Evolutionary conservation across 1,140 invertebrate species (phyloP).

Genomic region (Drosophila pallidifrons): DNA sequence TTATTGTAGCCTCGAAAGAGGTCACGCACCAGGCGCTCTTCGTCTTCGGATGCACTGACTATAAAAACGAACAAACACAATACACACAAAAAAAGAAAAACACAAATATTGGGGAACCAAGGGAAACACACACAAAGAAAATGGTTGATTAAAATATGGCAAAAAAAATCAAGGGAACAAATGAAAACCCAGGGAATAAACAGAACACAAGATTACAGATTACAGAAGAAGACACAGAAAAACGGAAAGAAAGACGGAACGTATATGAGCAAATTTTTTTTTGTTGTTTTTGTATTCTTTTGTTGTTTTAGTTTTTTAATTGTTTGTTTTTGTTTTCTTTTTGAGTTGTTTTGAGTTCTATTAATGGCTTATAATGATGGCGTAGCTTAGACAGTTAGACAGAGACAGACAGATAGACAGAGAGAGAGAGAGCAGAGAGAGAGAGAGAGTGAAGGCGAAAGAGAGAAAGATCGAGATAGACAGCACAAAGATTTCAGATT

Average conservation of each 20-base stretch:
- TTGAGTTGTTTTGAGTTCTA: conserved; percentile 38
- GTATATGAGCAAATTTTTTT: conserved; percentile 68
- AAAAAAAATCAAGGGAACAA: not conserved
- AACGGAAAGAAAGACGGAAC: conserved; percentile 65
- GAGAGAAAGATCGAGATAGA: conserved; percentile 32
- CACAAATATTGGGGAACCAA: conserved; percentile 2
- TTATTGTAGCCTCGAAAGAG: conserved; percentile 99
- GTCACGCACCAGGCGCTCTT: conserved; percentile 97
- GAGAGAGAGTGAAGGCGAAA: conserved; percentile 44
- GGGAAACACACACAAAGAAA: not conserved
- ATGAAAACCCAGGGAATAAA: not conserved
- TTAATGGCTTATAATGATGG: conserved; percentile 59
- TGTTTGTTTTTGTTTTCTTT: conserved; percentile 41
- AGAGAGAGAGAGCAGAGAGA: conserved; percentile 27
- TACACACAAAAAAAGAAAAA: not conserved
- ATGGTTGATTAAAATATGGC: not conserved
- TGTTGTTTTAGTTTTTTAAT: conserved; percentile 39
- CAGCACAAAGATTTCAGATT: conserved; percentile 49
- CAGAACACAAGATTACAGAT: not conserved
- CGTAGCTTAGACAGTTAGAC: conserved; percentile 47
- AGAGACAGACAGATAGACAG: conserved; percentile 21
- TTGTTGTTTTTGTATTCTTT: conserved; percentile 59
- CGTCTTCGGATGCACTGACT: conserved; percentile 90
- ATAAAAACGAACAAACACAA: conserved; percentile 59
- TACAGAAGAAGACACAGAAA: conserved; percentile 58